Evolutionary conservation across 35 echinoderm and acorn worm genomes (phyloP).

Genomic region (Apostichopus californicus): DNA sequence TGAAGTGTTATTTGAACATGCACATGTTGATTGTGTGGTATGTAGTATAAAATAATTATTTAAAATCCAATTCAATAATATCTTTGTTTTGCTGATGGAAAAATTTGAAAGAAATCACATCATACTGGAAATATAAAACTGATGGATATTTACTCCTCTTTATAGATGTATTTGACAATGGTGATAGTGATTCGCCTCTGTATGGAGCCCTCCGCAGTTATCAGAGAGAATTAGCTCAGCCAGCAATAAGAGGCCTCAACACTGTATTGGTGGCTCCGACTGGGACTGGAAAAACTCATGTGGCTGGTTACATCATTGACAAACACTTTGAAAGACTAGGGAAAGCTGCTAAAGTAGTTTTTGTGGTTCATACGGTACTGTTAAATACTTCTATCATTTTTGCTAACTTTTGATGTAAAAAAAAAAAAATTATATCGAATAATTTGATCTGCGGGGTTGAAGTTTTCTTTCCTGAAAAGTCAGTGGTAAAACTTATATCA

Average conservation of each 20-base stretch:
- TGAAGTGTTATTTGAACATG: too few relatives aligned
- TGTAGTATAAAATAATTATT: too few relatives aligned
- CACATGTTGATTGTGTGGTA: too few relatives aligned
- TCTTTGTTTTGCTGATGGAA: too few relatives aligned
- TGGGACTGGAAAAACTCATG: constrained; percentile 71
- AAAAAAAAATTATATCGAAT: too few relatives aligned
- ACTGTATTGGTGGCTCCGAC: constrained; percentile 64
- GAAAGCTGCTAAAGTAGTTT: constrained; percentile 12
- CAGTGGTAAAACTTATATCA: too few relatives aligned
- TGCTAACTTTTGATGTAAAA: too few relatives aligned
- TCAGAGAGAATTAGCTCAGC: constrained; percentile 63
- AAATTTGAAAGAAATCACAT: too few relatives aligned
- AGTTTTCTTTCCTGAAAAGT: too few relatives aligned
- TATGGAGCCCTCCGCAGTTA: constrained; percentile 35
- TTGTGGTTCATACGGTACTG: constrained; percentile 46
- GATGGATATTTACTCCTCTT: neutral
- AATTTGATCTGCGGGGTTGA: too few relatives aligned
- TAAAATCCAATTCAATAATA: too few relatives aligned
- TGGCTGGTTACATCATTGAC: constrained; percentile 61
- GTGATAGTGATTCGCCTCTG: neutral
- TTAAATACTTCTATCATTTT: neutral
- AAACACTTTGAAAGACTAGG: constrained; percentile 42
- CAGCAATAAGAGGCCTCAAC: constrained; percentile 60
- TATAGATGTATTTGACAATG: constrained; percentile 6
- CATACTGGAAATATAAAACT: too few relatives aligned